Conservation (phyloP, 2,113 vertebrate genomes). For the Labrus mixtus region DNA sequence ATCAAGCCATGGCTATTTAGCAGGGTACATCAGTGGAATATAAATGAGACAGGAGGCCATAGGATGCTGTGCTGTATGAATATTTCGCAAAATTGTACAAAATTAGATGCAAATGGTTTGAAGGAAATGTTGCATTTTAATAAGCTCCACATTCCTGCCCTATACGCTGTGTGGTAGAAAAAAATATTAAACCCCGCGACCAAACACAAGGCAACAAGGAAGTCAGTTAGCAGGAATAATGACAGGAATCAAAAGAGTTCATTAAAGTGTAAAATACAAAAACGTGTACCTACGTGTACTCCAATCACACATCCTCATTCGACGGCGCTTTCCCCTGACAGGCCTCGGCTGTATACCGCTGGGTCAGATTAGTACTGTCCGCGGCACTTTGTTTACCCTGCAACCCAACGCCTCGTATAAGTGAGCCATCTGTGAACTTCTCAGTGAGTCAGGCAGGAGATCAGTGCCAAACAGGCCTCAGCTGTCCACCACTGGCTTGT, state of each 20-base stretch:
- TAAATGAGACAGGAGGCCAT: conserved; percentile 63
- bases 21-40: conserved; percentile 65
- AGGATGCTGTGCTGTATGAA: conserved; percentile 42
- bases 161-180: conserved; percentile 17
- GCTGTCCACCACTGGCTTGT: conserved; percentile 68
- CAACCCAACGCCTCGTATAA: conserved; percentile 38
- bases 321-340: background rate
- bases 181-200: conserved; percentile 23
- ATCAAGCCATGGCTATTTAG: conserved; percentile 72
- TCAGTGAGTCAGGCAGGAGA: conserved; percentile 51
- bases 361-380: conserved; percentile 51
- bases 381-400: conserved; percentile 65
- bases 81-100: conserved; percentile 63
- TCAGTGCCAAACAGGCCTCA: conserved; percentile 70
- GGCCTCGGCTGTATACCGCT: background rate
- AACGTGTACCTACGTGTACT: background rate
- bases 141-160: conserved; percentile 36
- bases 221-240: conserved; percentile 64
- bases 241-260: conserved; percentile 51
- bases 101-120: conserved; percentile 77
- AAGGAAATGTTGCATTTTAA: conserved; percentile 68
- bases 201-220: conserved; percentile 27
- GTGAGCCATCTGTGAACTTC: conserved; percentile 73
- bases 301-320: conserved; percentile 8
- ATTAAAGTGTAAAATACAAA: conserved; percentile 52